Base-by-base conservation (phyloP, 2,113 vertebrate species). In the Spea multiplicata region DNA sequence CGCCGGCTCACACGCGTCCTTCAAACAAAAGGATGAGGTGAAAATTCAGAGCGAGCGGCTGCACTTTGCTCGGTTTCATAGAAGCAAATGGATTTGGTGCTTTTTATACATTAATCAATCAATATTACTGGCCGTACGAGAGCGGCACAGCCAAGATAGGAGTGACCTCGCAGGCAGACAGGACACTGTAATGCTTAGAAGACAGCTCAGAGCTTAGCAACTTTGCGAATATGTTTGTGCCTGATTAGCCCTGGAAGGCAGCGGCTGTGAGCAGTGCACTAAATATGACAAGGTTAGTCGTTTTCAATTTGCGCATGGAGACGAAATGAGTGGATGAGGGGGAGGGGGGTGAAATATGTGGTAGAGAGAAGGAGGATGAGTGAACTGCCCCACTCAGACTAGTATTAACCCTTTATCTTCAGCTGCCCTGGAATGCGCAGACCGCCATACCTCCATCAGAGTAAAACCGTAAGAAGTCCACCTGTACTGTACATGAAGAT, bases 51-150 rank as follows among this genome's bases (percentile, higher is more conserved):
- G 91, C 87, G 87, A 88, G 86, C 76, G 90, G 92, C 94, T 93
- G 91, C 92, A 93, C 93, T 94, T 92, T 93, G 95, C 94, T 95
- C 95, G 89, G 92, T 94, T 94, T 95, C 94, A 95, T 94, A 94
- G 93, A 94, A 93, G 94, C 96, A 98, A 98, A 99, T 98, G 96
- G 97, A 95, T 96, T 96, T 94, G 92, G 94, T 95, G 97, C 96
- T 98, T 97, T 96, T 98, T 95, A 97, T 98, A 96, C 97, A 99
- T 98, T 97, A 98, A 98, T 98, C 97, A 98, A 99, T 99, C 97
- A 98, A 99, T 98, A 99, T 96, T 95, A 93, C 93, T 94, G 96
- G 95, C 95, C 97, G 95, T 95, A 95, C 96, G 96, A 95, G 95
- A 97, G 94, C 92, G 82, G 94, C 82, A 84, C 91, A 93, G 94